Evolutionary conservation across 2,797 vertebrate genomes (phyloP), one percentile per base, ranked within the genome.

Genomic region (Xenops minutus): DNA sequence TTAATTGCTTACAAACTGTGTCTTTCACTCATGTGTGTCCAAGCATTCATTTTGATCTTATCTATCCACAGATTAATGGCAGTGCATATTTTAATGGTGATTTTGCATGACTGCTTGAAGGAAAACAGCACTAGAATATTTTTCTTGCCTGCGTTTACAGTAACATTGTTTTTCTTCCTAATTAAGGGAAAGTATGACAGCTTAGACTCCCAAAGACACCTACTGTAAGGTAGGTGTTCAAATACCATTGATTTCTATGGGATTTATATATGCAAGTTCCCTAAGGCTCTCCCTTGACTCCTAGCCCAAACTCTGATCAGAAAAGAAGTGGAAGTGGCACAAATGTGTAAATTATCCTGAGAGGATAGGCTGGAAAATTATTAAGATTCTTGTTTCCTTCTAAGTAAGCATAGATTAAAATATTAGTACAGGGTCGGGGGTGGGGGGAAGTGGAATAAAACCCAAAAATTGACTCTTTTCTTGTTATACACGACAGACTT

Each of bases 81-180:
- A 88, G n/a, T 9, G 62, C 30, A 76, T 16, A 69, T 48, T 92
- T 85, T 93, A 58, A 75, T n/a, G 48, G 61, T 36, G 72, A 64
- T 75, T 86, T 92, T 78, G 55, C 34, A 79, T 12, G 23, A 56
- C 12, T 24, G 20, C 27, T 72, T 78, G 19, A 67, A 56, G 49
- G 63, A 67, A 87, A 91, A 44, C 8, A 85, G 8, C 17, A 24
- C 26, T 34, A 37, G 21, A 36, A 15, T 80, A 54, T 56, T 71
- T 76, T 89, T 64, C 14, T 62, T 88, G 27, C 66, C 34, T 85
- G 51, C 14, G 21, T 63, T 61, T 46, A 27, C 10, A 69, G 17
- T n/a, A 77, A 71, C 6, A 74, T 71, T 72, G 9, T 0, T 36
- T 66, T 89, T 63, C 12, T 41, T 36, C 17, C 36, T 64, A 64